Evolutionary conservation across 2,888 invertebrate species (phyloP), one percentile per base, ranked within the genome.

Genomic region (Drosophila anceps): DNA sequence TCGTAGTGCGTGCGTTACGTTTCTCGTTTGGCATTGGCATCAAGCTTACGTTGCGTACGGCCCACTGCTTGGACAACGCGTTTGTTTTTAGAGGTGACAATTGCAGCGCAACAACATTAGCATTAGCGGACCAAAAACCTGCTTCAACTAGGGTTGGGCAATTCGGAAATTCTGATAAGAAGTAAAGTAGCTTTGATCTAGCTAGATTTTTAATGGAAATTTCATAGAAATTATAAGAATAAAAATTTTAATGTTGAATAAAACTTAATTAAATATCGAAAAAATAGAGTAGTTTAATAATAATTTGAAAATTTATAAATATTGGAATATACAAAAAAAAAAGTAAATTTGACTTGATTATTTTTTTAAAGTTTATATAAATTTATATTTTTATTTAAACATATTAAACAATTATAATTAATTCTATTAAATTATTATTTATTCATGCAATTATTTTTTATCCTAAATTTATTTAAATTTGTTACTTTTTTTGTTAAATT

Each of bases 81-180:
- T 66, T 24, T 24, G 24, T 66, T 58, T 20, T 27, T 61, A 54
- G 54, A 54, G 53, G 60, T 48, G 70, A 77, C 66, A 76, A 76
- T 65, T 50, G 48, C 48, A 15, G 18, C 73, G 69, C 64, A 65
- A 68, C 60, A 69, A 67, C 24, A 70, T 66, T 76, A 65, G 63
- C 67, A 77, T 74, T 43, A 64, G 64, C 46, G 61, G 20, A 37
- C 35, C 57, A 46, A 59, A 64, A 77, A 77, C 77, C 71, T 77
- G 77, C 46, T 65, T 29, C 10, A 71, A 41, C 77, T 70, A 77
- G 77, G 77, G 77, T 0, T 77, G 77, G 31, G 46, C 58, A 15
- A 57, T 10, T 9, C 15, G 9, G 4, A n/a, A 4, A 53, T 33
- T n/a, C 50, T 50, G 31, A 20, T 50, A 20, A 18, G 50, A 33